Percentiles rank a stretch among this genome's conserved stretches.
Evolutionary conservation across 2,113 vertebrate genomes (phyloP).

Genomic region (Toxotes chatareus): DNA sequence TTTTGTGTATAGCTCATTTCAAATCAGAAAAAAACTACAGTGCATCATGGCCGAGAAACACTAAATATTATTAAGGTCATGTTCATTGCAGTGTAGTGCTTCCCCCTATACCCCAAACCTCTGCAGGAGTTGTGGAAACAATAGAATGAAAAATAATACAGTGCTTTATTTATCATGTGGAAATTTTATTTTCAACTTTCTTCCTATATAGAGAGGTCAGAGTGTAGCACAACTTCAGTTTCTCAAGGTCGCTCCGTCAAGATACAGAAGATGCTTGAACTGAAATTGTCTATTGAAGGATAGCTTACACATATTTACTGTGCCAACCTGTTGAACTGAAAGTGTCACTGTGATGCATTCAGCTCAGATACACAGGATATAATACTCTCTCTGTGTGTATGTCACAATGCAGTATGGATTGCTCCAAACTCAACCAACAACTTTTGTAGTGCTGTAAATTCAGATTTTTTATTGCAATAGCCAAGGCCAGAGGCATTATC

Average conservation of each 20-base stretch:
- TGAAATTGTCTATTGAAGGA: constrained; percentile 5
- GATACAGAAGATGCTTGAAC: neutral
- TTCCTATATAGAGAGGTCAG: constrained; percentile 1
- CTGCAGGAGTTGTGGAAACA: neutral
- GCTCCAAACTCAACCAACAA: neutral
- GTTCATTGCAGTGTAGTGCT: neutral
- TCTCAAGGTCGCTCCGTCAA: constrained; percentile 20
- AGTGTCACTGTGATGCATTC: neutral
- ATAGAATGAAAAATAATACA: neutral
- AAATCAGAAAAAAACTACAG: neutral
- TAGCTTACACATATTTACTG: neutral
- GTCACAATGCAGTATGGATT: neutral
- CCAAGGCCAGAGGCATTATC: too few relatives aligned
- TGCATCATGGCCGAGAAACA: neutral
- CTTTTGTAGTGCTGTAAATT: neutral
- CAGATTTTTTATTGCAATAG: too few relatives aligned
- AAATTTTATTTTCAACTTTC: neutral
- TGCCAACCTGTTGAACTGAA: neutral
- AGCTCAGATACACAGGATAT: neutral
- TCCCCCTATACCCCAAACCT: neutral
- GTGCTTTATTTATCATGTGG: neutral
- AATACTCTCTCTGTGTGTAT: neutral
- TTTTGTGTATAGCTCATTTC: too few relatives aligned
- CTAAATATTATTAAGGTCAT: neutral
- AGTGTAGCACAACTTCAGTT: neutral